These are phyloP conservation scores for Heliothis subflexa DNA, from an alignment of 1,140 invertebrate genomes.

Conservation along the genomic window DNA sequence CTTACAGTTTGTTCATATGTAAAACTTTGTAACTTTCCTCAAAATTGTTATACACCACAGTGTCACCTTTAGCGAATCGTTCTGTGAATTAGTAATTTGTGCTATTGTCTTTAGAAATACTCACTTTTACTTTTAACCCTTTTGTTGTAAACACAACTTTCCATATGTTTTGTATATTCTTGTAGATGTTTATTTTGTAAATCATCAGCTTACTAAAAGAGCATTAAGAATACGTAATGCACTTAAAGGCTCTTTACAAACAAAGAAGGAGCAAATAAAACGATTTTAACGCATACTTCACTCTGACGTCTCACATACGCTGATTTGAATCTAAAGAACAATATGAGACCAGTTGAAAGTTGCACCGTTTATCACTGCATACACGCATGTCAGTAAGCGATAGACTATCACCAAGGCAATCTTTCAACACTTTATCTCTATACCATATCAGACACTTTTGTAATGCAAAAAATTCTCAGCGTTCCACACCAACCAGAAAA, in stretches of 20 bases:
- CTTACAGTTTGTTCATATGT: slow-evolving; percentile 41
- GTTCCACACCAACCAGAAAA: neutral
- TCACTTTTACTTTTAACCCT: neutral
- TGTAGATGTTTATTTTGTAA: slow-evolving; percentile 2
- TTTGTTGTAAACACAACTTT: neutral
- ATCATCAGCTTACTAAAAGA: neutral
- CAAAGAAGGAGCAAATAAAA: neutral
- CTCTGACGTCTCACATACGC: neutral
- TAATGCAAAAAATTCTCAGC: neutral
- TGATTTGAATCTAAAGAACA: slow-evolving; percentile 7
- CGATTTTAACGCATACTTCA: neutral
- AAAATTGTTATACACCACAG: slow-evolving; percentile 26
- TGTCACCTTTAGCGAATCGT: neutral
- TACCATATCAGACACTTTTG: neutral
- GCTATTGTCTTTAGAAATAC: slow-evolving; percentile 26
- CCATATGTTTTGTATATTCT: no score
- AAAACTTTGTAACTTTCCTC: slow-evolving; percentile 39
- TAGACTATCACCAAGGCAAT: slow-evolving; percentile 29
- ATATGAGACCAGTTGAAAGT: slow-evolving; percentile 31
- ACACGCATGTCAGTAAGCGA: slow-evolving; percentile 13
- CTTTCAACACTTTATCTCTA: slow-evolving; percentile 1
- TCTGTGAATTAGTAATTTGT: slow-evolving; percentile 32
- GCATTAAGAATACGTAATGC: slow-evolving; percentile 12
- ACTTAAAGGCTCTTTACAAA: slow-evolving; percentile 30
- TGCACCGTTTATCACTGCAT: slow-evolving; percentile 11